Evolutionary conservation across 2,113 vertebrate genomes (phyloP), one percentile per base, ranked within the genome.

Genomic region (Scomber colias): DNA sequence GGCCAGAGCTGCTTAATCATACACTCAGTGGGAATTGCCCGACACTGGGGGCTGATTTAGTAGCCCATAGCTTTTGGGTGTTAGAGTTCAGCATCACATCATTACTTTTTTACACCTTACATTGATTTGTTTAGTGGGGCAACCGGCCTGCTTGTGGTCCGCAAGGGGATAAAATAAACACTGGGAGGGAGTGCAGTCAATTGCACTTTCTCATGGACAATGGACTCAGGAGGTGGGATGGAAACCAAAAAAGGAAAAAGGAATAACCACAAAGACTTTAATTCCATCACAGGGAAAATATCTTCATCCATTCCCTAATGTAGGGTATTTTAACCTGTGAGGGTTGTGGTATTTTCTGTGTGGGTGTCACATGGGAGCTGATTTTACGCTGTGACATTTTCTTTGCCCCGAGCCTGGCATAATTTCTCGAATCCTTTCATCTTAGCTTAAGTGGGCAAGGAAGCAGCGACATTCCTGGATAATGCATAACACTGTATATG

Each of bases 51-150:
- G 63, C 78, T 92, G 89, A 92, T 91, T 93, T 92, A 92, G 83
- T 65, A 64, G 74, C 11, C 59, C 79, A 59, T 72, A 83, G 85
- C 81, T 86, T 79, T 71, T 57, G 62, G 65, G 85, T 83, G 87
- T 84, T 89, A 69, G 83, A 92, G 89, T 88, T 85, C 84, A 87
- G 77, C 67, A 60, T 83, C 87, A 91, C 84, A 86, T 85, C 89
- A 92, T 93, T 90, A 90, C 85, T 87, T 89, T 86, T 90, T 90
- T 90, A 91, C 75, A 85, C 79, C 84, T 77, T 78, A 86, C 87
- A 93, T 90, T 90, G 90, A 93, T 92, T 92, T 90, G 88, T 90
- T 90, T 88, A 89, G 86, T 73, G 75, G 74, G 69, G 77, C 72
- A 87, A 90, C 84, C 87, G 77, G 78, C 75, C 79, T 77, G 84